phyloP scores from a whole-genome alignment of 2,797 vertebrate genomes.

The Morus bassanus region DNA sequence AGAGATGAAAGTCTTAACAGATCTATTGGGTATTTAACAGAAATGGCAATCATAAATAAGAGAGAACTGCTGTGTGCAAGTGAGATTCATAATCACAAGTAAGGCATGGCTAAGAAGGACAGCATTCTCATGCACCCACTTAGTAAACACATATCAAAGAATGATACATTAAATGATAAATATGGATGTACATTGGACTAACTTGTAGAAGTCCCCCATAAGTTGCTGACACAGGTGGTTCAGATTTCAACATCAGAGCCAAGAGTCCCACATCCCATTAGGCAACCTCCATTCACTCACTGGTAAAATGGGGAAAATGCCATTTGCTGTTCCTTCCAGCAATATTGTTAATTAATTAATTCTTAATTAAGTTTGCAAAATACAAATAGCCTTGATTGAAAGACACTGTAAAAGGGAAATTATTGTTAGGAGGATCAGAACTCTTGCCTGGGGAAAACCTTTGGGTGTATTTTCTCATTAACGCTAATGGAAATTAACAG shows the following conservation, averaged over 20 bases:
- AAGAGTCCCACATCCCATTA: not conserved
- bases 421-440: conserved; percentile 29
- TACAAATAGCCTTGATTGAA: conserved; percentile 38
- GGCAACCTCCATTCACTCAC: not conserved
- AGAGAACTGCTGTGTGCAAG: not conserved
- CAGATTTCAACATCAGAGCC: not conserved
- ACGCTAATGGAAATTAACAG: conserved; percentile 44
- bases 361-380: conserved; percentile 64
- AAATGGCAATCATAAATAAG: not conserved
- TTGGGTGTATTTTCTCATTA: conserved; percentile 49
- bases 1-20: not conserved
- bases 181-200: accelerated
- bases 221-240: not conserved
- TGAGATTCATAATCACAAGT: not conserved
- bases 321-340: not conserved
- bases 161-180: accelerated
- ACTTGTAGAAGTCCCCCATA: not conserved
- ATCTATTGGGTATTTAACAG: not conserved
- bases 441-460: conserved; percentile 26
- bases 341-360: conserved; percentile 30
- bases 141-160: not conserved
- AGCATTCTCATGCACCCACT: not conserved
- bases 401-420: conserved; percentile 19
- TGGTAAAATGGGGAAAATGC: not conserved
- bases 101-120: not conserved